Conservation (phyloP, 2,888 invertebrate genomes). For the Epinotia ramella region DNA sequence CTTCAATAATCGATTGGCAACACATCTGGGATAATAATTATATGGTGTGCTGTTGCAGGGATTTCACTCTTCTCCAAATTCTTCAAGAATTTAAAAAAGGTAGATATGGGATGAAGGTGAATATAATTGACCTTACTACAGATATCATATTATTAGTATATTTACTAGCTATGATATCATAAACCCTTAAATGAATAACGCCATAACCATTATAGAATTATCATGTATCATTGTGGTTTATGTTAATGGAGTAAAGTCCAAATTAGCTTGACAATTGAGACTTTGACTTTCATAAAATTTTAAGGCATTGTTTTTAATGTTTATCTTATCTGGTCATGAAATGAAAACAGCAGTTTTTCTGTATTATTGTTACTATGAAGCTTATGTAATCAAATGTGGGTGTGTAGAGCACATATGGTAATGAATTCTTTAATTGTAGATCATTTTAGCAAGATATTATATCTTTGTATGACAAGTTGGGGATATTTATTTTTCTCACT, state of each 20-base stretch:
- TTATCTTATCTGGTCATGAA: conserved; percentile 39
- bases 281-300: conserved; percentile 35
- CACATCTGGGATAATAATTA: too few relatives aligned
- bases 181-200: not conserved
- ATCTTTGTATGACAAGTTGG: too few relatives aligned
- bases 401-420: conserved; percentile 2
- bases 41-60: too few relatives aligned
- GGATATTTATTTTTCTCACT: too few relatives aligned
- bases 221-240: conserved; percentile 7
- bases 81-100: too few relatives aligned
- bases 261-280: conserved; percentile 11
- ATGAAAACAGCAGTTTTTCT: not conserved
- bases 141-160: not conserved
- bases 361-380: conserved; percentile 12
- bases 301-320: conserved; percentile 13
- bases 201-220: not conserved
- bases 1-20: too few relatives aligned
- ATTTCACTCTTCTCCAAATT: too few relatives aligned
- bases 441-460: conserved; percentile 1
- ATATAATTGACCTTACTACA: too few relatives aligned
- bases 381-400: conserved; percentile 15
- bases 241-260: not conserved
- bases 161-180: not conserved
- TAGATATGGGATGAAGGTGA: too few relatives aligned
- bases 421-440: not conserved